phyloP scores from a whole-genome alignment of 2,797 vertebrate genomes.

The Lemur catta region DNA sequence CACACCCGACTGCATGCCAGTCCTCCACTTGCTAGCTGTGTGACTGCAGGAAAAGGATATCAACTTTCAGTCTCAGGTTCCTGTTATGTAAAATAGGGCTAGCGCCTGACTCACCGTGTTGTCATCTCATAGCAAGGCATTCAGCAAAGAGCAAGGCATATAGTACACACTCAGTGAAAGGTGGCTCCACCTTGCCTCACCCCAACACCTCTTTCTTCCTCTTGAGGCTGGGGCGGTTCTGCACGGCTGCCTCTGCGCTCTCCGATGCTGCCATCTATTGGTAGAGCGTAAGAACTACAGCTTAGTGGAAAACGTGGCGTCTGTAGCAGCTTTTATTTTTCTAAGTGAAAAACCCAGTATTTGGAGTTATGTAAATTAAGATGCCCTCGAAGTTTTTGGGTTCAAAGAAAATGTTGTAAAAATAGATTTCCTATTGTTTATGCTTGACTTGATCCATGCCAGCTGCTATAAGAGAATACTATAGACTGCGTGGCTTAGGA shows the following conservation, averaged over 20 bases:
- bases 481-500: not conserved
- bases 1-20: not conserved
- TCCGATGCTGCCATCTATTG: constrained; percentile 59
- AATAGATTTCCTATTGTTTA: not conserved
- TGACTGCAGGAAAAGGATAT: not conserved
- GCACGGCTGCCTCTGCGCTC: not conserved
- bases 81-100: not conserved
- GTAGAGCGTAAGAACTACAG: not conserved
- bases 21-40: not conserved
- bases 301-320: not conserved
- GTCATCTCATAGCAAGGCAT: not conserved
- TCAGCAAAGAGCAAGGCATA: not conserved
- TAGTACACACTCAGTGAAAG: not conserved
- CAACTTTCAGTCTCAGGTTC: not conserved
- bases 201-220: not conserved
- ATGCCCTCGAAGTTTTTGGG: not conserved
- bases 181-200: not conserved
- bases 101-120: not conserved
- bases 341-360: not conserved
- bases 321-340: constrained; percentile 21
- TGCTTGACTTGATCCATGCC: not conserved
- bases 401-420: constrained; percentile 20
- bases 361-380: not conserved
- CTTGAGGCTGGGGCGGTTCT: not conserved
- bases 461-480: not conserved